These are phyloP conservation scores for Drosophila anomalata DNA, from an alignment of 2,888 invertebrate genomes.

Conservation along the genomic window DNA sequence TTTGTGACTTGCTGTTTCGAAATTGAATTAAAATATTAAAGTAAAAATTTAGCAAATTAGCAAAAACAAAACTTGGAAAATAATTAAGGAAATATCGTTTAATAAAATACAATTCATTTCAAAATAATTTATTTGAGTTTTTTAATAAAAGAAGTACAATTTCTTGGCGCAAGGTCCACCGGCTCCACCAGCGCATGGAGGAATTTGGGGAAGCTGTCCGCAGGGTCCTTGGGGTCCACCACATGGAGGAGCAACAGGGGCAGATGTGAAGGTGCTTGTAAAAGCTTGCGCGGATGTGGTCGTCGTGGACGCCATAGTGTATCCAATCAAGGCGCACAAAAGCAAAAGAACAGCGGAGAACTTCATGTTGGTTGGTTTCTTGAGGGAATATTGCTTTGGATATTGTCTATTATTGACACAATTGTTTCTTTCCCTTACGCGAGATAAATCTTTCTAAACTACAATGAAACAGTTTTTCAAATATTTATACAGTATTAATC, in stretches of 20 bases:
- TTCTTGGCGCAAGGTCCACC: background rate
- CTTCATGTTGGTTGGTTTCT: slow-evolving; percentile 18
- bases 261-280: background rate
- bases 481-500: background rate
- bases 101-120: background rate
- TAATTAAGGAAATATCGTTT: background rate
- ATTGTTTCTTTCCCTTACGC: background rate
- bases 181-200: background rate
- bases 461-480: background rate
- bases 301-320: background rate
- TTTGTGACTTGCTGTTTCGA: too few species aligned
- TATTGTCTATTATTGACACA: background rate
- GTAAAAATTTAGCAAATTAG: too few species aligned
- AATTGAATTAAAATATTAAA: too few species aligned
- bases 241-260: background rate
- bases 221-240: slow-evolving; percentile 3
- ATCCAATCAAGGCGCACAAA: slow-evolving; percentile 2
- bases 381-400: background rate
- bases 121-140: background rate
- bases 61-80: background rate
- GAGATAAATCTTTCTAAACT: background rate
- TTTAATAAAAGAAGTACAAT: slow-evolving; percentile 3
- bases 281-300: background rate
- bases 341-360: background rate
- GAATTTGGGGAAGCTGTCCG: background rate